Percentiles rank a stretch among this genome's conserved stretches.
phyloP scores from a whole-genome alignment of 1,140 invertebrate genomes.

The Drosophila nigromelanica region DNA sequence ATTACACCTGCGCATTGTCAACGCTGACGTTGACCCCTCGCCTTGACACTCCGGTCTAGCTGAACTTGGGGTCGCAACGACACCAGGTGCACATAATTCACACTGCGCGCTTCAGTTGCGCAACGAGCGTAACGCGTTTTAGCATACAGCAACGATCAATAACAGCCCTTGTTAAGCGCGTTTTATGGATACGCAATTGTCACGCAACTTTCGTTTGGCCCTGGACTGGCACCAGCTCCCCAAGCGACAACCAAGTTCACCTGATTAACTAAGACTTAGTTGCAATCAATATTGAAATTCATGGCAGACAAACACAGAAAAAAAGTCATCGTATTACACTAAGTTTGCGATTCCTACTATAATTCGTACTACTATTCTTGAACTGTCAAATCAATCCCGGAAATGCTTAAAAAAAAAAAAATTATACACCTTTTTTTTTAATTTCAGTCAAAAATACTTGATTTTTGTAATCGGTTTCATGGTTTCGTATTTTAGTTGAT shows the following conservation, averaged over 20 bases:
- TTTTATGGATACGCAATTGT: slow-evolving; percentile 58
- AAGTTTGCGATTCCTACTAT: no score
- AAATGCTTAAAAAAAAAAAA: no score
- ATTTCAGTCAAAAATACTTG: no score
- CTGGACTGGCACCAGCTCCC: not conserved
- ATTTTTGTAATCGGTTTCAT: no score
- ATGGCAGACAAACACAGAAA: not conserved
- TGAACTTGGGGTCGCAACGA: slow-evolving; percentile 55
- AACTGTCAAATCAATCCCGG: no score
- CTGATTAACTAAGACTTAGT: slow-evolving; percentile 1
- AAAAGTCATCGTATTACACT: no score
- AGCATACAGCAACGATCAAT: slow-evolving; percentile 54
- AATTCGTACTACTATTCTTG: no score
- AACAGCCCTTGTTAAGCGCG: slow-evolving; percentile 37
- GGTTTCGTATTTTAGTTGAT: no score
- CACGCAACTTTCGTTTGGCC: slow-evolving; percentile 59
- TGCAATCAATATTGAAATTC: not conserved
- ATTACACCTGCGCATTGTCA: slow-evolving; percentile 56
- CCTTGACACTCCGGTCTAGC: slow-evolving; percentile 61
- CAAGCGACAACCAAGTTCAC: not conserved
- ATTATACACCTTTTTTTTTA: no score
- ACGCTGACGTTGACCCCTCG: slow-evolving; percentile 62
- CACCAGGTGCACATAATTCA: slow-evolving; percentile 41
- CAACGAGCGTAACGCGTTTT: slow-evolving; percentile 26
- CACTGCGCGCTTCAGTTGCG: slow-evolving; percentile 51